phyloP scores from a whole-genome alignment of 2,113 vertebrate genomes.

The Gadus macrocephalus region DNA sequence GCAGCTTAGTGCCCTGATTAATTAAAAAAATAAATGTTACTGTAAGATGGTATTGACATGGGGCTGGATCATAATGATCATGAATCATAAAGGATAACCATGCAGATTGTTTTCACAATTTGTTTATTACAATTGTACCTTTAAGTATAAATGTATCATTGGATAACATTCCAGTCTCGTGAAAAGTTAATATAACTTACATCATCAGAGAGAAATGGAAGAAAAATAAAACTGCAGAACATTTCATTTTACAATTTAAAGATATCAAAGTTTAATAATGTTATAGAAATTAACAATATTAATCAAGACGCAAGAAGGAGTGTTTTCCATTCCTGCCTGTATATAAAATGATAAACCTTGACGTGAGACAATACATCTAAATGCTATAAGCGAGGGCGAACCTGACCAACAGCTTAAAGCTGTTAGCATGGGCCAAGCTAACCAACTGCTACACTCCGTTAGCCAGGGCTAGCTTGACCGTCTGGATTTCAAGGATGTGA shows the following conservation, averaged over 20 bases:
- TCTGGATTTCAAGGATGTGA: slow-evolving; percentile 98
- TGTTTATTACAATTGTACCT: slow-evolving; percentile 61
- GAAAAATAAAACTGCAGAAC: slow-evolving; percentile 26
- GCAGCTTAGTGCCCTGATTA: too few relatives aligned
- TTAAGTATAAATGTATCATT: slow-evolving; percentile 50
- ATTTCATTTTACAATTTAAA: slow-evolving; percentile 29
- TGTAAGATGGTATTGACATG: too few relatives aligned
- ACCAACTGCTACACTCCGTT: slow-evolving; percentile 35
- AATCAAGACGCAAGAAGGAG: neutral
- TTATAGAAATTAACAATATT: neutral
- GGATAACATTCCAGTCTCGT: slow-evolving; percentile 73
- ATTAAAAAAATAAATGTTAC: too few relatives aligned
- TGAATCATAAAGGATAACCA: slow-evolving; percentile 14
- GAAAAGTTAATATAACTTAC: slow-evolving; percentile 63
- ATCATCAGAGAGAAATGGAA: slow-evolving; percentile 34
- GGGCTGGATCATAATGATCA: neutral
- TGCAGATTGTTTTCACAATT: slow-evolving; percentile 49
- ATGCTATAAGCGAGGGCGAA: too few relatives aligned
- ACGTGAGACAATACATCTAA: too few relatives aligned
- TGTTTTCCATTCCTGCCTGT: too few relatives aligned
- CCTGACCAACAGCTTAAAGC: neutral
- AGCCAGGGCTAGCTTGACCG: slow-evolving; percentile 84
- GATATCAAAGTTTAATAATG: slow-evolving; percentile 8
- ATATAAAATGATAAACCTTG: too few relatives aligned
- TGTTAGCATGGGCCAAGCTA: neutral